Conservation (phyloP, 2,888 invertebrate species). For the Caenorhabditis wallacei region DNA sequence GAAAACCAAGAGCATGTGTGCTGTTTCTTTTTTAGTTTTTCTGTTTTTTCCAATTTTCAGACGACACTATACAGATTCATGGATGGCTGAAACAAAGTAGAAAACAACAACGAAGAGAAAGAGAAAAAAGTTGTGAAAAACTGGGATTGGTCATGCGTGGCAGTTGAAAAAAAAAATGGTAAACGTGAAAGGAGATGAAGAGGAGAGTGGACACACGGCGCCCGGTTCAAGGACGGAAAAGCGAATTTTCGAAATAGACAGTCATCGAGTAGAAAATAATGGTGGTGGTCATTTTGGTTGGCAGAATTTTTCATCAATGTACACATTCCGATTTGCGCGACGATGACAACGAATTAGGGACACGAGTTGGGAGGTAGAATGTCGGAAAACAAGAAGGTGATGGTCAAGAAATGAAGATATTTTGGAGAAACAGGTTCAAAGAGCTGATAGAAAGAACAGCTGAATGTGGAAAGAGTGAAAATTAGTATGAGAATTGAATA, state of each 20-base stretch:
- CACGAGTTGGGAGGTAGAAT: conserved; percentile 26
- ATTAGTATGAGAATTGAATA: not conserved
- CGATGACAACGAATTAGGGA: conserved; percentile 22
- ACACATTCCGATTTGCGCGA: conserved; percentile 39
- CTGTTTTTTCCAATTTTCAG: conserved; percentile 27
- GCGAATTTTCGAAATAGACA: conserved; percentile 44
- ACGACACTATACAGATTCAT: conserved; percentile 44
- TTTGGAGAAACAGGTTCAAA: not conserved
- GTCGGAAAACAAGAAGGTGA: conserved; percentile 15
- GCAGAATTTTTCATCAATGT: conserved; percentile 33
- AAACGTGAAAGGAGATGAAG: conserved; percentile 21
- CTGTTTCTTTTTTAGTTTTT: conserved; percentile 47
- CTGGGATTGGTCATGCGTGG: conserved; percentile 45
- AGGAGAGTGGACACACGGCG: conserved; percentile 50
- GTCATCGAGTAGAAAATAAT: conserved; percentile 34
- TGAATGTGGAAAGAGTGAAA: conserved; percentile 17
- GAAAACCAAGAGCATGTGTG: conserved; percentile 58
- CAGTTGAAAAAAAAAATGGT: conserved; percentile 27
- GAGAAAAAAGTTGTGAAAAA: conserved; percentile 19
- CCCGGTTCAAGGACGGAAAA: conserved; percentile 60
- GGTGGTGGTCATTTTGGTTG: conserved; percentile 49
- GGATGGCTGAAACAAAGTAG: conserved; percentile 26
- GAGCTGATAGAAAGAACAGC: conserved; percentile 9
- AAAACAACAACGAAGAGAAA: conserved; percentile 14
- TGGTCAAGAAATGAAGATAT: conserved; percentile 25